Evolutionary conservation across 2,797 vertebrate species (phyloP).

Genomic region (Mormyrops boulengeri): DNA sequence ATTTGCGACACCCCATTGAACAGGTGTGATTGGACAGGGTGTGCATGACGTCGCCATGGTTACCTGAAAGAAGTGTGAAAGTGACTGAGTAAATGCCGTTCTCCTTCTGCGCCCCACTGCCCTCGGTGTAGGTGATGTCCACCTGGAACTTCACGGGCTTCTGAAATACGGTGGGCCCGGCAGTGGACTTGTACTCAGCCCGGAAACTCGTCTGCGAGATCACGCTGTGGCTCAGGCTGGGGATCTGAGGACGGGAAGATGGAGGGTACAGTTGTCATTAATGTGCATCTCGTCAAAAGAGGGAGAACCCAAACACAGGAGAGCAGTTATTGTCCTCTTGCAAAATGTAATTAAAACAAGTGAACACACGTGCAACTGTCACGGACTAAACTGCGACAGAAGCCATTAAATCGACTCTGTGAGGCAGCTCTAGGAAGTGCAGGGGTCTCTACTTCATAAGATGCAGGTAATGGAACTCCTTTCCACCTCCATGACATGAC

Average conservation of each 20-base stretch:
- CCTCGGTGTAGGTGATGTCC: slow-evolving; percentile 97
- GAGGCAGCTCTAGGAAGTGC: not conserved
- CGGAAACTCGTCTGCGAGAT: slow-evolving; percentile 97
- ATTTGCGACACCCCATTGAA: not conserved
- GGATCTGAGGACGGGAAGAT: slow-evolving; percentile 66
- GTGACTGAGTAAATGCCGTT: slow-evolving; percentile 97
- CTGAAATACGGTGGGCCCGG: slow-evolving; percentile 95
- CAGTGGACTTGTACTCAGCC: slow-evolving; percentile 93
- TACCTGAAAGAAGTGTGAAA: slow-evolving; percentile 96
- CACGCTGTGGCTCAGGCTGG: slow-evolving; percentile 98
- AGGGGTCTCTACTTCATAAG: not conserved
- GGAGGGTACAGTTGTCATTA: not conserved
- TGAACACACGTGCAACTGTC: not conserved
- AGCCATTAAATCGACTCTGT: not conserved
- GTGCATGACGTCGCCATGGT: slow-evolving; percentile 26
- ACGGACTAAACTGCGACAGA: not conserved
- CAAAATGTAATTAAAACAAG: not conserved
- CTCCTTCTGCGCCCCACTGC: slow-evolving; percentile 87
- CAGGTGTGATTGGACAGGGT: not conserved
- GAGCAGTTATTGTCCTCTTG: not conserved
- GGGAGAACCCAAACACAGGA: not conserved
- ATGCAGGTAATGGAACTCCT: not conserved
- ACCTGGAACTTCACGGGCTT: slow-evolving; percentile 98
- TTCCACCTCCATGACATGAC: not conserved
- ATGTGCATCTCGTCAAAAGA: not conserved